Percentiles rank a stretch among this genome's conserved stretches.
phyloP scores from a whole-genome alignment of 1,140 invertebrate genomes.

The Ectropis grisescens region DNA sequence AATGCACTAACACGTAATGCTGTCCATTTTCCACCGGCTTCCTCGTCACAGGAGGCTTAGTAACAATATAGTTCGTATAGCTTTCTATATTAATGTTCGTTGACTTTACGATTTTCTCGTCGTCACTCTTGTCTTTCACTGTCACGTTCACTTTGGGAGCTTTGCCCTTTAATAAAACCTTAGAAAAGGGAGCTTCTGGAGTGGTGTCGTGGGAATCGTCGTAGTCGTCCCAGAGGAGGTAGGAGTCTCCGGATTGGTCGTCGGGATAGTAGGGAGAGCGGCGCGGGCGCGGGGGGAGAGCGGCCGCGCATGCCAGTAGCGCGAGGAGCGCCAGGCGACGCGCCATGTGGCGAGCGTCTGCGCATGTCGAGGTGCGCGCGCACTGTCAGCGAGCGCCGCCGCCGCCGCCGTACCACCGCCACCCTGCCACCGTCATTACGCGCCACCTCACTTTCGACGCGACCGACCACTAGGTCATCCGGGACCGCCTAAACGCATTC shows the following conservation, averaged over 20 bases:
- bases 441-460: constrained; percentile 53
- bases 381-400: constrained; percentile 35
- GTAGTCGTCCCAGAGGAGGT: constrained; percentile 45
- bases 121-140: constrained; percentile 36
- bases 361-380: constrained; percentile 62
- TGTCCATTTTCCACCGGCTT: constrained; percentile 18
- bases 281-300: constrained; percentile 24
- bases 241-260: constrained; percentile 30
- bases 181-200: constrained; percentile 27
- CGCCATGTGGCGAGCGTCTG: constrained; percentile 60
- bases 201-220: constrained; percentile 35
- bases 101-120: constrained; percentile 48
- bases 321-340: constrained; percentile 61
- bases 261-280: constrained; percentile 19
- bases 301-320: constrained; percentile 42
- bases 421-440: constrained; percentile 56
- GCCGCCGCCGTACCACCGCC: constrained; percentile 21
- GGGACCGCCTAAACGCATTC: constrained; percentile 23
- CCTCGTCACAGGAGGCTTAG: constrained; percentile 24
- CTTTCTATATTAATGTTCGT: constrained; percentile 53
- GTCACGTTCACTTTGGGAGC: constrained; percentile 38
- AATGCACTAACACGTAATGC: constrained; percentile 29
- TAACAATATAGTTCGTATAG: constrained; percentile 56
- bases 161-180: constrained; percentile 44
- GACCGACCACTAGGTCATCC: constrained; percentile 46